phyloP scores from a whole-genome alignment of 2,113 vertebrate species.

The Parus major region DNA sequence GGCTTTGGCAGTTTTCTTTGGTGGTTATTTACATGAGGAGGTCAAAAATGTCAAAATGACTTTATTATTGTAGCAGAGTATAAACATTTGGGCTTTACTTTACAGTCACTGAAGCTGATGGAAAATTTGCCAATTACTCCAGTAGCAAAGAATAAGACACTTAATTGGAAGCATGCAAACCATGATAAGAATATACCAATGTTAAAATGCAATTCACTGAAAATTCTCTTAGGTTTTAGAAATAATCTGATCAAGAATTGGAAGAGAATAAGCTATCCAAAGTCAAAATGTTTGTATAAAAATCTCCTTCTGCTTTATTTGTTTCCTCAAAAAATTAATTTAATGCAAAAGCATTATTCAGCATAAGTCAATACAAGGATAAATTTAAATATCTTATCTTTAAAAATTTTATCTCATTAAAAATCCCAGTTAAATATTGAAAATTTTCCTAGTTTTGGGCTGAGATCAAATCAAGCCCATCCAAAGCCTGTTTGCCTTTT shows the following conservation, averaged over 20 bases:
- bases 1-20: background rate
- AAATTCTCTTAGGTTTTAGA: background rate
- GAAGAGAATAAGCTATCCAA: slow-evolving; percentile 1
- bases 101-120: background rate
- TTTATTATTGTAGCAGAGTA: background rate
- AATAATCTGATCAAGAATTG: slow-evolving; percentile 13
- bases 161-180: background rate
- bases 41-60: background rate
- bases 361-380: background rate
- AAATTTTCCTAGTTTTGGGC: background rate
- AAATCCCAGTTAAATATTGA: background rate
- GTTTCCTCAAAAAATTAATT: slow-evolving; percentile 8
- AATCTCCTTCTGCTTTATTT: slow-evolving; percentile 22
- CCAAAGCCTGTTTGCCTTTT: background rate
- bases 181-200: background rate
- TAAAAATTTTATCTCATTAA: background rate
- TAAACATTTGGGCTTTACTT: background rate
- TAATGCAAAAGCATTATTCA: slow-evolving; percentile 25
- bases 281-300: slow-evolving; percentile 23
- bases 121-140: background rate
- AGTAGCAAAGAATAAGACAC: background rate
- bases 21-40: background rate
- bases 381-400: slow-evolving; percentile 9
- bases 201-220: background rate
- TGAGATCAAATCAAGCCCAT: background rate